These are phyloP conservation scores for Dipodomys spectabilis DNA, from an alignment of 2,113 vertebrate species.

Conservation along the genomic window DNA sequence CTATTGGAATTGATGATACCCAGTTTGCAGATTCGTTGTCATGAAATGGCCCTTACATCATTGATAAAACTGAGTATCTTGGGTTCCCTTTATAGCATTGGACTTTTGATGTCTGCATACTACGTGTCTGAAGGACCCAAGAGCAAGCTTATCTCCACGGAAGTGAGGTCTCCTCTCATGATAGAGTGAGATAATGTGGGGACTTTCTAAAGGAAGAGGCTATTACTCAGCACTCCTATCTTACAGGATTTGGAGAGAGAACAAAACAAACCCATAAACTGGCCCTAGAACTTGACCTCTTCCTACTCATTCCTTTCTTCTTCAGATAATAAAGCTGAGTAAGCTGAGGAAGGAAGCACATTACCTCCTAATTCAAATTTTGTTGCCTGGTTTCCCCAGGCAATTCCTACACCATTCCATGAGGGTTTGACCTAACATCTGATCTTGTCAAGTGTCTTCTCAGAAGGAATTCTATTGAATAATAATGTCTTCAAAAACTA, in stretches of 20 bases:
- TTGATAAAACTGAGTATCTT: background rate
- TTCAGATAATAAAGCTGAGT: accelerated
- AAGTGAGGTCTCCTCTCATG: background rate
- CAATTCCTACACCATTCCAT: background rate
- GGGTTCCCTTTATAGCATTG: accelerated
- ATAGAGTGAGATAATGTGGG: no score
- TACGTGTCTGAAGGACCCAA: no score
- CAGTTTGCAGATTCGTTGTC: background rate
- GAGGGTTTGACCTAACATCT: background rate
- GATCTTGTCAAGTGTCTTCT: background rate
- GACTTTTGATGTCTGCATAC: background rate
- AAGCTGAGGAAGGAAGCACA: background rate
- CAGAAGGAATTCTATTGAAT: background rate
- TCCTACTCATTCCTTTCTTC: no score
- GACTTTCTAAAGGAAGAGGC: no score
- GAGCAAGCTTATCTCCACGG: no score
- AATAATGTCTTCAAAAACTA: background rate
- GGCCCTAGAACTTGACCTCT: background rate
- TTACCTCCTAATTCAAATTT: no score
- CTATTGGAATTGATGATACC: background rate
- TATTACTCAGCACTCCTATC: no score
- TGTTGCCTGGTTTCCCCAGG: background rate
- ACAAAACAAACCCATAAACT: background rate
- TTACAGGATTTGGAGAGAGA: background rate
- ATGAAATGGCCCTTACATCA: background rate